A percentile compares a stretch with the other conserved stretches of the same genome.
Evolutionary conservation across 2,113 vertebrate genomes (phyloP).

Genomic region (rabbit (Oryctolagus cuniculus)): mOryCun1.1 NC_091453.1:12026501-12027000

Average conservation of each 20-base stretch:
- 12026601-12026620: neutral
- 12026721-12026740: neutral
- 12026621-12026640: neutral
- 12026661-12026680: neutral
- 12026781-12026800: slow-evolving; percentile 35
- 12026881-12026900: neutral
- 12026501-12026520: neutral
- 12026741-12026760: neutral
- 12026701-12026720: neutral
- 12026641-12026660: neutral
- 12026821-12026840: neutral
- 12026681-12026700: neutral
- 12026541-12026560: neutral
- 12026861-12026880: neutral
- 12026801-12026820: slow-evolving; percentile 9
- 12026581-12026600: slow-evolving; percentile 20
- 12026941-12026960: neutral
- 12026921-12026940: slow-evolving; percentile 26
- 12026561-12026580: neutral
- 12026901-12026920: slow-evolving; percentile 40
- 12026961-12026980: slow-evolving; percentile 5
- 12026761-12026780: slow-evolving; percentile 16
- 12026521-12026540: neutral
- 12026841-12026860: neutral
- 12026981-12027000: neutral